phyloP scores from a whole-genome alignment of 2,113 vertebrate genomes.

The Rhynchomys soricoides region DNA sequence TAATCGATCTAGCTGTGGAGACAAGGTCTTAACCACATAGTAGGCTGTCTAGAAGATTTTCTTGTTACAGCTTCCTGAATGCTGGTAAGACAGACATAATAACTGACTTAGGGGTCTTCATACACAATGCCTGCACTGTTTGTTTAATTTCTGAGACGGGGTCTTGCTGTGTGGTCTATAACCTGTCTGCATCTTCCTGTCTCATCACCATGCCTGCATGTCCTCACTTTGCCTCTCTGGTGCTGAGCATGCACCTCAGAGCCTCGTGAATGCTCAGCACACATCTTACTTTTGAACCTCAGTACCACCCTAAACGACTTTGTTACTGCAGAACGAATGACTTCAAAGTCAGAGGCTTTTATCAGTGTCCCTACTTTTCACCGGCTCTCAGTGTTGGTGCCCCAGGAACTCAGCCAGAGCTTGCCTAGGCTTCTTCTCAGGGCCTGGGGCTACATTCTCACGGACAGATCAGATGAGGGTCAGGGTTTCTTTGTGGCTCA shows the following conservation, averaged over 20 bases:
- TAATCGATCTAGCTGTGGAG: not conserved
- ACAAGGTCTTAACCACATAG: not conserved
- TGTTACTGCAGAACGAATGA: not conserved
- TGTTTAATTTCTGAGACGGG: not conserved
- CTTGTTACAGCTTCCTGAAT: not conserved
- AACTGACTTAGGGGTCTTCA: not conserved
- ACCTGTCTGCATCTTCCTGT: too few species aligned
- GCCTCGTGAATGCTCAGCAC: not conserved
- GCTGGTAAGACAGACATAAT: not conserved
- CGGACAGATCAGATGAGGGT: not conserved
- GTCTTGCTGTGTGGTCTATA: not conserved
- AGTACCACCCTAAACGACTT: not conserved
- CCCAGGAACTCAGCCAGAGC: not conserved
- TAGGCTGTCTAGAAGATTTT: not conserved
- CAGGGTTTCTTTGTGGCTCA: not conserved
- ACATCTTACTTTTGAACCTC: not conserved
- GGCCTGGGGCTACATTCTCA: not conserved
- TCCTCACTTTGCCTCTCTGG: not conserved
- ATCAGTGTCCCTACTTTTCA: too few species aligned
- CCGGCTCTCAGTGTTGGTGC: fast-evolving
- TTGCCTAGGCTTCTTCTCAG: not conserved
- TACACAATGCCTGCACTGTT: not conserved
- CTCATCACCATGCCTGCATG: not conserved
- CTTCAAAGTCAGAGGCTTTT: not conserved
- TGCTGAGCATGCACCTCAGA: not conserved